These are phyloP conservation scores for Drosophila varians DNA, from an alignment of 1,140 invertebrate species.

Conservation along the genomic window DNA sequence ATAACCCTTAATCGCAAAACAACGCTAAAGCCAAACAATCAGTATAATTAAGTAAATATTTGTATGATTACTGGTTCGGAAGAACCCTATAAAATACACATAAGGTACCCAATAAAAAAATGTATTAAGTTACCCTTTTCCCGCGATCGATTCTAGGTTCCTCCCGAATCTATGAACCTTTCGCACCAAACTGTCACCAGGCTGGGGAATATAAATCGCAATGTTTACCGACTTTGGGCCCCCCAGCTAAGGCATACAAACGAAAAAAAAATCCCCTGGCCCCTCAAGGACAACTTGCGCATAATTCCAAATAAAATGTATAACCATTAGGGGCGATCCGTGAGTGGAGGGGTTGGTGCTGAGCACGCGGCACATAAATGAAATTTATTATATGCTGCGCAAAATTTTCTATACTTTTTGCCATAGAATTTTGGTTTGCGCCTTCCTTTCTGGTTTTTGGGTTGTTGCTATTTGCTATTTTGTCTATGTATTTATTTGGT, in stretches of 20 bases:
- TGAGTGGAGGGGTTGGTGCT: slow-evolving; percentile 12
- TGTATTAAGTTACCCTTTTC: not conserved
- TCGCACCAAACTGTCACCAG: slow-evolving; percentile 33
- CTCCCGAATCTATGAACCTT: slow-evolving; percentile 23
- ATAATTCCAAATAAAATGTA: slow-evolving; percentile 64
- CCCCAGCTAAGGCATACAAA: slow-evolving; percentile 4
- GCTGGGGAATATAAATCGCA: slow-evolving; percentile 40
- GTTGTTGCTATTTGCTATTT: slow-evolving; percentile 27
- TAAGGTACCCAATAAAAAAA: not conserved
- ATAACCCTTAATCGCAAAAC: not conserved
- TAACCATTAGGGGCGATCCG: slow-evolving; percentile 36
- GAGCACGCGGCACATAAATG: slow-evolving; percentile 57
- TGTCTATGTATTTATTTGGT: slow-evolving; percentile 55
- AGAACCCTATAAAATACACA: not conserved
- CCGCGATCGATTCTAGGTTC: slow-evolving; percentile 6
- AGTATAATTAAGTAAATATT: not conserved
- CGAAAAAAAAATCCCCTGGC: not conserved
- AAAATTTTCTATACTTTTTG: slow-evolving; percentile 51
- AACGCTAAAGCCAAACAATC: not conserved
- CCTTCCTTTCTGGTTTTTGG: not conserved
- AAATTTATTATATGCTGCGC: slow-evolving; percentile 64
- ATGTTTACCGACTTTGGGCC: slow-evolving; percentile 24
- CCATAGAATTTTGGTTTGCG: slow-evolving; percentile 33
- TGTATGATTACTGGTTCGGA: not conserved
- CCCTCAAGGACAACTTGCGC: slow-evolving; percentile 53